Percentiles rank a stretch among this genome's conserved stretches.
These are phyloP conservation scores for Diadophis punctatus DNA, from an alignment of 2,113 vertebrate genomes.

Conservation along the genomic window DNA sequence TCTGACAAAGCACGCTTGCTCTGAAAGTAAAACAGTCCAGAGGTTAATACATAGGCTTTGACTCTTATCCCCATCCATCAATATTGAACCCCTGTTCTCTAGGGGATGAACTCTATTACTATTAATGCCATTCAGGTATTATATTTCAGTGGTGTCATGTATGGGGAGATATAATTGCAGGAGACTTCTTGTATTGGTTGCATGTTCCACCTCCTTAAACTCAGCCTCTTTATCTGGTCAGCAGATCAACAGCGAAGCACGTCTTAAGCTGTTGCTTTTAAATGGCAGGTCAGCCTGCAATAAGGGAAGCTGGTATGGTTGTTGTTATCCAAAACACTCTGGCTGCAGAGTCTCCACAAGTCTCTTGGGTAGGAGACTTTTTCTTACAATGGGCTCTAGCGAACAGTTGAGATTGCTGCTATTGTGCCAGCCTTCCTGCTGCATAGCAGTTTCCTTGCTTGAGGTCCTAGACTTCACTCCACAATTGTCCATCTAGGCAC, in stretches of 20 bases:
- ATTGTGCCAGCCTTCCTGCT: too few relatives aligned
- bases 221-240: neutral
- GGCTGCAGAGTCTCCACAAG: too few relatives aligned
- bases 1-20: conserved; percentile 65
- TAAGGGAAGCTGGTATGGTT: neutral
- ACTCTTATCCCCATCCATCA: neutral
- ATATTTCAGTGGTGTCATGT: too few relatives aligned
- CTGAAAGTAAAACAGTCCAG: conserved; percentile 38
- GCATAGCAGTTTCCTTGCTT: too few relatives aligned
- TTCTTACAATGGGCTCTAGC: too few relatives aligned
- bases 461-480: too few relatives aligned
- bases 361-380: too few relatives aligned
- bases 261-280: neutral
- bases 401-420: too few relatives aligned
- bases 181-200: neutral
- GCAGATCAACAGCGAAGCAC: neutral
- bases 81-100: neutral
- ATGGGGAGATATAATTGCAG: too few relatives aligned
- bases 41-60: neutral
- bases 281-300: neutral
- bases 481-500: too few relatives aligned
- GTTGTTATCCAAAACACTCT: too few relatives aligned
- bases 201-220: neutral
- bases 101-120: neutral
- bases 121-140: neutral